A percentile compares a stretch with the other conserved stretches of the same genome.
phyloP scores from a whole-genome alignment of 35 echinoderm and acorn worm genomes.

The Diadema setosum region DNA sequence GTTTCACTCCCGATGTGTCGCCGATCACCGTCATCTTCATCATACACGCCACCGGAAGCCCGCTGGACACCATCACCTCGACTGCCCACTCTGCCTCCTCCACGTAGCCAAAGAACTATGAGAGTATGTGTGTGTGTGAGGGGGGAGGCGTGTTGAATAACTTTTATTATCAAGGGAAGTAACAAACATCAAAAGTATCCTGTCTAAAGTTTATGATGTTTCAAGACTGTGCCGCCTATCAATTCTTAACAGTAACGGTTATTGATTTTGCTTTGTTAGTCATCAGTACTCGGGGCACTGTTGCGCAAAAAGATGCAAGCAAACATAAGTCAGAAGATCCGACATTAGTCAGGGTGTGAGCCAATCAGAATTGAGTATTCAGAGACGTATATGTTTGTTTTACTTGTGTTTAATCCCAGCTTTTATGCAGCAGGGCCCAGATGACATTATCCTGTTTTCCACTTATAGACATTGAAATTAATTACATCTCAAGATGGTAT shows the following conservation, averaged over 20 bases:
- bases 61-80: conserved; percentile 44
- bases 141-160: not conserved
- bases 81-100: conserved; percentile 72
- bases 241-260: not conserved
- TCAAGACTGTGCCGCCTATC: not conserved
- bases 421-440: too few relatives aligned
- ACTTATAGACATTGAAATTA: too few relatives aligned
- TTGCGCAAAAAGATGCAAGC: too few relatives aligned
- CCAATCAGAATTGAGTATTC: too few relatives aligned
- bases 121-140: not conserved
- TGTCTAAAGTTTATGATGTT: not conserved
- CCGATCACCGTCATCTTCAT: conserved; percentile 34
- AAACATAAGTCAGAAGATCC: too few relatives aligned
- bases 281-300: too few relatives aligned
- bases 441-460: too few relatives aligned
- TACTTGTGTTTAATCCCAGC: too few relatives aligned
- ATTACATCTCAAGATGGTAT: too few relatives aligned
- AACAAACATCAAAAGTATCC: not conserved
- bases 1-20: conserved; percentile 18
- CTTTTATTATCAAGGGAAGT: not conserved
- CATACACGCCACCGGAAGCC: conserved; percentile 29
- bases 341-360: too few relatives aligned
- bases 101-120: conserved; percentile 62
- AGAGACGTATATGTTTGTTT: too few relatives aligned
- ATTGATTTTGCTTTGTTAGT: too few relatives aligned